Percentiles rank a stretch among this genome's conserved stretches.
Evolutionary conservation across 2,113 vertebrate genomes (phyloP).

Genomic region (Silurus meridionalis): DNA sequence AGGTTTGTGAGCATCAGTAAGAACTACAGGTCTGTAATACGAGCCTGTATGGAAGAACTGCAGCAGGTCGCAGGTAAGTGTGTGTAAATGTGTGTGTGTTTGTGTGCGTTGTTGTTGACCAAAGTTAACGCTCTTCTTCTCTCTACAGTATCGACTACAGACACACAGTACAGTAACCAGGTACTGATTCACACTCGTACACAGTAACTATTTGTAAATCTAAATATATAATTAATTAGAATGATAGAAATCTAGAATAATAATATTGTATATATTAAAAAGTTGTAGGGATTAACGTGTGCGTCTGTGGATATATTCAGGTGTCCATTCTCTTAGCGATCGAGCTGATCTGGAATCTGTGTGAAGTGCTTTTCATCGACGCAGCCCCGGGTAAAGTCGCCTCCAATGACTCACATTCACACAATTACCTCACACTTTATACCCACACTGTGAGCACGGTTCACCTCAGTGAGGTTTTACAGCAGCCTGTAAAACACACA

Average conservation of each 20-base stretch:
- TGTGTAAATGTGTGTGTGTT: background rate
- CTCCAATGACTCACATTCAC: background rate
- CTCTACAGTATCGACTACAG: constrained; percentile 77
- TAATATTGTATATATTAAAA: background rate
- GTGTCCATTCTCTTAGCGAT: constrained; percentile 90
- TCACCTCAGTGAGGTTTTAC: background rate
- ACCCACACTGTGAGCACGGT: background rate
- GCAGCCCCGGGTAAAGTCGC: constrained; percentile 80
- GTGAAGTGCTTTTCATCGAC: constrained; percentile 96
- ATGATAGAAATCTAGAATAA: background rate
- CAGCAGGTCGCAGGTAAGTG: constrained; percentile 82
- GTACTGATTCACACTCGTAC: constrained; percentile 61
- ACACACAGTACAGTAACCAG: constrained; percentile 84
- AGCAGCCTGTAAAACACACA: background rate
- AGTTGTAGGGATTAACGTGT: background rate
- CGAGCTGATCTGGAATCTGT: constrained; percentile 97
- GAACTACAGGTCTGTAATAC: constrained; percentile 92
- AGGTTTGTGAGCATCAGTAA: constrained; percentile 95
- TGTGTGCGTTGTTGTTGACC: background rate
- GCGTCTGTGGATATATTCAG: constrained; percentile 62
- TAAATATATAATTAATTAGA: too few relatives aligned
- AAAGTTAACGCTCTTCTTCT: constrained; percentile 18
- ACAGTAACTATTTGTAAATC: background rate
- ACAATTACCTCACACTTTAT: background rate
- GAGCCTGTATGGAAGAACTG: constrained; percentile 95